Evolutionary conservation across 2,888 invertebrate genomes (phyloP).

Genomic region (Ophion ventricosus): DNA sequence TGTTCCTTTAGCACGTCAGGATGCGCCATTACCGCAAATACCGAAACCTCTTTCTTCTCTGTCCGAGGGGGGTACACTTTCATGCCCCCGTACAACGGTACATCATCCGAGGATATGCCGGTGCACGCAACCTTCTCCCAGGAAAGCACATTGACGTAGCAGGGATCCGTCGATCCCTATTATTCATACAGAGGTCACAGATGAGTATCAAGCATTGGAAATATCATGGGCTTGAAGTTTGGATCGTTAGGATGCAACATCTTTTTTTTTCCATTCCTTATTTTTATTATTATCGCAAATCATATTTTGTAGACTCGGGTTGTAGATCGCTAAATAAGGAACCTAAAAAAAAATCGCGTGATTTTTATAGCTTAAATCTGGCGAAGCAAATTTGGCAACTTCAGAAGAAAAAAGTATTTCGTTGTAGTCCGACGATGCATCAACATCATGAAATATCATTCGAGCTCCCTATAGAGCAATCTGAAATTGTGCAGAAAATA

Average conservation of each 20-base stretch:
- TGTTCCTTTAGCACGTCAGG: slow-evolving; percentile 88
- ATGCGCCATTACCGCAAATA: slow-evolving; percentile 90
- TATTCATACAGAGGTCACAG: slow-evolving; percentile 28
- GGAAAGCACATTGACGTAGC: slow-evolving; percentile 87
- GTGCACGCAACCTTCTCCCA: slow-evolving; percentile 90
- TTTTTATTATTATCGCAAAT: no score
- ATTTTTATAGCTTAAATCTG: no score
- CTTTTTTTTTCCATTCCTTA: no score
- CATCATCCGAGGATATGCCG: slow-evolving; percentile 87
- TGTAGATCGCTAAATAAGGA: no score
- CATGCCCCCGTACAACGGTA: slow-evolving; percentile 90
- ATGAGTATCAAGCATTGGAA: neutral
- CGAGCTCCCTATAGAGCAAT: neutral
- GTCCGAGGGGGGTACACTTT: slow-evolving; percentile 86
- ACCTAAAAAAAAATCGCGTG: no score
- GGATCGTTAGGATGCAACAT: no score
- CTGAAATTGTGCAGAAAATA: neutral
- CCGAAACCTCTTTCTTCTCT: slow-evolving; percentile 85
- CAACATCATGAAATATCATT: slow-evolving; percentile 11
- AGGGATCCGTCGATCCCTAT: slow-evolving; percentile 79
- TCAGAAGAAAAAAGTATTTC: no score
- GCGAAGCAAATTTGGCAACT: no score
- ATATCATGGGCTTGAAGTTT: no score
- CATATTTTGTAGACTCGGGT: no score
- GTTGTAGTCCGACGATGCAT: no score